A percentile compares a stretch with the other conserved stretches of the same genome.
These are phyloP conservation scores for Drosophila algonquin DNA, from an alignment of 2,888 invertebrate species.

Conservation along the genomic window DNA sequence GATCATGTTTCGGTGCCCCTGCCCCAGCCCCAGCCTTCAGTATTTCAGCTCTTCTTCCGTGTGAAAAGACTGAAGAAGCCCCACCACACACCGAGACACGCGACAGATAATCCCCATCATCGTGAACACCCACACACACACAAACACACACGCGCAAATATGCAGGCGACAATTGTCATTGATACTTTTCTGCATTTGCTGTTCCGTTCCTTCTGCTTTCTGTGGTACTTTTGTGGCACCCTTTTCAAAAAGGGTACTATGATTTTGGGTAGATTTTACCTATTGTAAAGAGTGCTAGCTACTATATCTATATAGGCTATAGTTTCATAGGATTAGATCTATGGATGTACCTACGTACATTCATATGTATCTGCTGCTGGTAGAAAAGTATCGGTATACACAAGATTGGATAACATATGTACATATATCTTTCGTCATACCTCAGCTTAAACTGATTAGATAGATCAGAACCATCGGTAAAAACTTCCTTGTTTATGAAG, in stretches of 20 bases:
- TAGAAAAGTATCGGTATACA: no score
- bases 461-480: no score
- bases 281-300: no score
- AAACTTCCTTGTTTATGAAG: no score
- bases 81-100: conserved; percentile 49
- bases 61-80: conserved; percentile 58
- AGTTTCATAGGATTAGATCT: no score
- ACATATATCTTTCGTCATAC: no score
- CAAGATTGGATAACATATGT: no score
- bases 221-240: neutral
- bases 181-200: conserved; percentile 44
- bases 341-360: no score
- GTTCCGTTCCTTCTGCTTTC: neutral
- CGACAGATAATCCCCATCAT: conserved; percentile 29
- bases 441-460: no score
- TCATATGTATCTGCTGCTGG: no score
- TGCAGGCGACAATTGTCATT: conserved; percentile 61
- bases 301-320: neutral
- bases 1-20: conserved; percentile 50
- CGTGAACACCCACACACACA: conserved; percentile 31
- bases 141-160: conserved; percentile 1
- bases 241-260: neutral
- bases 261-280: neutral
- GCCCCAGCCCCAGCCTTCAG: neutral
- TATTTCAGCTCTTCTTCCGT: conserved; percentile 44